These are phyloP conservation scores for Cladopsammia gracilis DNA, from an alignment of 64 coral and sea anemone genomes.

Conservation along the genomic window DNA sequence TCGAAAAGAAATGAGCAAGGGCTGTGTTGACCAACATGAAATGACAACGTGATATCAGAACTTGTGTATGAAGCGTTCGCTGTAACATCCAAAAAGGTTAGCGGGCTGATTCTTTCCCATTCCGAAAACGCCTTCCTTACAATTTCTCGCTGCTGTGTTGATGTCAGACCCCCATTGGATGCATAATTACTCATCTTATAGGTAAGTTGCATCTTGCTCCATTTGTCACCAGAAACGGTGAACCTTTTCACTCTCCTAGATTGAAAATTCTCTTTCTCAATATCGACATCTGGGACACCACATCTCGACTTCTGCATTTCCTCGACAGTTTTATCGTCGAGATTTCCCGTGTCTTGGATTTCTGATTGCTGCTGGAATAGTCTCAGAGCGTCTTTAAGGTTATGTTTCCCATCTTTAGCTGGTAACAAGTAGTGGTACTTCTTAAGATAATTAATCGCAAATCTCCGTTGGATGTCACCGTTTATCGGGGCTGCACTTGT, in stretches of 20 bases:
- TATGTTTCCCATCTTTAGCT: slow-evolving; percentile 41
- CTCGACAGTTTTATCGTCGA: slow-evolving; percentile 32
- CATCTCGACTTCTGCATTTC: slow-evolving; percentile 64
- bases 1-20: neutral
- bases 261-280: slow-evolving; percentile 16
- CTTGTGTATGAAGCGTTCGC: neutral
- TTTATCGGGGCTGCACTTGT: no score
- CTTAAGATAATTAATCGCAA: slow-evolving; percentile 52
- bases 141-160: neutral
- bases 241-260: slow-evolving; percentile 47
- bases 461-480: no score
- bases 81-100: slow-evolving; percentile 30
- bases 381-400: slow-evolving; percentile 31
- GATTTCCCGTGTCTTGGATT: slow-evolving; percentile 47
- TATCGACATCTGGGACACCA: slow-evolving; percentile 63
- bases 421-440: slow-evolving; percentile 54
- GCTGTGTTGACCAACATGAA: neutral
- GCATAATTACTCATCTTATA: slow-evolving; percentile 47
- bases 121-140: slow-evolving; percentile 36
- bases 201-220: slow-evolving; percentile 12
- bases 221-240: neutral
- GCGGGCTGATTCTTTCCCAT: slow-evolving; percentile 40
- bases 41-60: slow-evolving; percentile 62
- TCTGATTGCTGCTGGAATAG: slow-evolving; percentile 35
- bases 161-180: slow-evolving; percentile 1